Conservation (phyloP, 2,797 vertebrate genomes). For the Danio choprae region DNA sequence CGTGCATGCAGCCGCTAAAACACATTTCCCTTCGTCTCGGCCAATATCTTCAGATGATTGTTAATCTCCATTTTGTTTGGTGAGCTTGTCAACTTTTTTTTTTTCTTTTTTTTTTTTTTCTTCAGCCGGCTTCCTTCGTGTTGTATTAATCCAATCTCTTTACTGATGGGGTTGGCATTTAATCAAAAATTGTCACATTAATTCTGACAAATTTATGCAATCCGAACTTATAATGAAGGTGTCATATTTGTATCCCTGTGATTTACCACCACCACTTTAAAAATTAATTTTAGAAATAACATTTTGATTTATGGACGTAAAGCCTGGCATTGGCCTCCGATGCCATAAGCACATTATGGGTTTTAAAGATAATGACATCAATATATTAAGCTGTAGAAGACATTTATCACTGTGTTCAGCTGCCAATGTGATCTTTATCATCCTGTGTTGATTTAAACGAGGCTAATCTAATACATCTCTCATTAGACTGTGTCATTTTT, state of each 20-base stretch:
- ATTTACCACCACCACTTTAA: constrained; percentile 57
- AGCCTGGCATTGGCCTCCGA: constrained; percentile 35
- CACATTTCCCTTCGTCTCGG: not conserved
- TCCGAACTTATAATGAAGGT: constrained; percentile 66
- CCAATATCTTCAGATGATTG: not conserved
- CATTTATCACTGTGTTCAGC: constrained; percentile 16
- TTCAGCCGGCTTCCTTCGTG: constrained; percentile 30
- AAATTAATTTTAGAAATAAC: constrained; percentile 60
- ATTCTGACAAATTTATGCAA: constrained; percentile 63
- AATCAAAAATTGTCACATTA: constrained; percentile 63
- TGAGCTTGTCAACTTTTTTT: constrained; percentile 4
- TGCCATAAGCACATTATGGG: constrained; percentile 35
- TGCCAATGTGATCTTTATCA: constrained; percentile 11
- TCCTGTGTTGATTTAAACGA: constrained; percentile 31
- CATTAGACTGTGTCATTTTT: not conserved
- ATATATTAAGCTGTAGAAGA: constrained; percentile 33
- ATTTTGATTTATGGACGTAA: constrained; percentile 60
- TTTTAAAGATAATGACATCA: constrained; percentile 48
- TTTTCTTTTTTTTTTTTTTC: constrained; percentile 18
- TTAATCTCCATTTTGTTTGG: constrained; percentile 29
- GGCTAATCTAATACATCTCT: constrained; percentile 18
- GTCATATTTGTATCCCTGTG: constrained; percentile 57
- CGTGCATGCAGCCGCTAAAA: not conserved
- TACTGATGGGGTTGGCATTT: constrained; percentile 42
- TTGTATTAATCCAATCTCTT: constrained; percentile 47